These are phyloP conservation scores for Eremophila alpestris DNA, from an alignment of 2,797 vertebrate species.

Conservation along the genomic window DNA sequence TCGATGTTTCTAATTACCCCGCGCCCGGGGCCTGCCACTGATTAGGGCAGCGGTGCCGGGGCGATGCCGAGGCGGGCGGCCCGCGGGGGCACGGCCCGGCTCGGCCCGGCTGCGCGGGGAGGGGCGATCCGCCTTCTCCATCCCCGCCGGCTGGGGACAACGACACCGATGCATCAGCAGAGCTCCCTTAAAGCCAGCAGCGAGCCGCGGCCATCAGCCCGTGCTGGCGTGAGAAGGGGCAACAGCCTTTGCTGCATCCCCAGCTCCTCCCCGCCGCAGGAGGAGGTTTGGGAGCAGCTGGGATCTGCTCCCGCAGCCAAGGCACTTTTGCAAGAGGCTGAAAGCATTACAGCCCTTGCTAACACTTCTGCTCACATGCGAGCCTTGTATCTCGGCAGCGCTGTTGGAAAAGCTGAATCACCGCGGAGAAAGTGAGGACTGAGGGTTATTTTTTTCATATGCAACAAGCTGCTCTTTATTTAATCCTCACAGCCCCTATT, in stretches of 20 bases:
- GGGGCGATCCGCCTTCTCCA: background rate
- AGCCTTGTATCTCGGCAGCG: slow-evolving; percentile 26
- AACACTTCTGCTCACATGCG: background rate
- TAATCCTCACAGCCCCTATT: slow-evolving; percentile 38
- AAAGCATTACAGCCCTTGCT: background rate
- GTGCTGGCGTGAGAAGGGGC: background rate
- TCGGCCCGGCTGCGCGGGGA: background rate
- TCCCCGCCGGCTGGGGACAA: slow-evolving; percentile 23
- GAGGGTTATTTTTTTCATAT: background rate
- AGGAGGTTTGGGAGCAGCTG: background rate
- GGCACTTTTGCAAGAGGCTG: background rate
- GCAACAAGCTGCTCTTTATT: slow-evolving; percentile 29
- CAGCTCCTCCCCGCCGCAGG: background rate
- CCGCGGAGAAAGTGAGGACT: background rate
- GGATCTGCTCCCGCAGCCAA: background rate
- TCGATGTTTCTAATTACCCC: slow-evolving; percentile 65
- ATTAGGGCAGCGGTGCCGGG: slow-evolving; percentile 10
- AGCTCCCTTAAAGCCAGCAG: slow-evolving; percentile 59
- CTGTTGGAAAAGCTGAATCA: slow-evolving; percentile 51
- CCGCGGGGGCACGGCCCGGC: background rate
- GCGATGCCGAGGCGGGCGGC: background rate
- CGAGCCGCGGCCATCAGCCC: slow-evolving; percentile 26
- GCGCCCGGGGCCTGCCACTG: slow-evolving; percentile 37
- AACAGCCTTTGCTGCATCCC: background rate
- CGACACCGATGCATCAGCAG: slow-evolving; percentile 34